phyloP scores from a whole-genome alignment of 2,797 vertebrate genomes.

The Anguilla anguilla region DNA sequence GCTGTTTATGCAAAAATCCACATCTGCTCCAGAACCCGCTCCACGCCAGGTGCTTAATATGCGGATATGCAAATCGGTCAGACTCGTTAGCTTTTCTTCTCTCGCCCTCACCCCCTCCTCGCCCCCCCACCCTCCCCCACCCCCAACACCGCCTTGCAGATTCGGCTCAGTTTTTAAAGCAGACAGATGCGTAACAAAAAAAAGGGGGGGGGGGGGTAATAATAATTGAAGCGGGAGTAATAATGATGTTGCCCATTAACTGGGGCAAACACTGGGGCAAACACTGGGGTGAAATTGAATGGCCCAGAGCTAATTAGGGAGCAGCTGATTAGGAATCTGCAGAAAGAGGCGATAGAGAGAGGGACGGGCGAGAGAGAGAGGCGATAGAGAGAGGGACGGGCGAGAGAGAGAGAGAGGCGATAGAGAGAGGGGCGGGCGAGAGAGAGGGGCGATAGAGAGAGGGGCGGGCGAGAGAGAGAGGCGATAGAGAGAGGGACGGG shows the following conservation, averaged over 20 bases:
- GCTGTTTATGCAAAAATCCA: slow-evolving; percentile 12
- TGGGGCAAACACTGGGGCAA: neutral
- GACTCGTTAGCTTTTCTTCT: neutral
- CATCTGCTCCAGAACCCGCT: slow-evolving; percentile 8
- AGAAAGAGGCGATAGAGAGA: no score
- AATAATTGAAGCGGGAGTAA: neutral
- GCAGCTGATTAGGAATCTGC: neutral
- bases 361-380: no score
- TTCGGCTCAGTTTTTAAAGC: neutral
- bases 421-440: no score
- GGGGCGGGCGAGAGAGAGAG: no score
- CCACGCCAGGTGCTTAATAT: neutral
- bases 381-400: neutral
- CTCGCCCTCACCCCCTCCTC: neutral
- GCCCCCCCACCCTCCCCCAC: no score
- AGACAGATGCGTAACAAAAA: neutral
- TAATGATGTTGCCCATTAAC: slow-evolving; percentile 11
- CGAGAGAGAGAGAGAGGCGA: no score
- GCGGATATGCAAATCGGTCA: neutral
- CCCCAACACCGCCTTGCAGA: neutral
- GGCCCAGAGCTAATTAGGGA: neutral
- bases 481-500: no score
- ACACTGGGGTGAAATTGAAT: neutral
- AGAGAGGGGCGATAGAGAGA: no score
- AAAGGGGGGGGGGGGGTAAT: neutral